phyloP scores from a whole-genome alignment of 2,113 vertebrate genomes.

The Halichoeres trimaculatus region DNA sequence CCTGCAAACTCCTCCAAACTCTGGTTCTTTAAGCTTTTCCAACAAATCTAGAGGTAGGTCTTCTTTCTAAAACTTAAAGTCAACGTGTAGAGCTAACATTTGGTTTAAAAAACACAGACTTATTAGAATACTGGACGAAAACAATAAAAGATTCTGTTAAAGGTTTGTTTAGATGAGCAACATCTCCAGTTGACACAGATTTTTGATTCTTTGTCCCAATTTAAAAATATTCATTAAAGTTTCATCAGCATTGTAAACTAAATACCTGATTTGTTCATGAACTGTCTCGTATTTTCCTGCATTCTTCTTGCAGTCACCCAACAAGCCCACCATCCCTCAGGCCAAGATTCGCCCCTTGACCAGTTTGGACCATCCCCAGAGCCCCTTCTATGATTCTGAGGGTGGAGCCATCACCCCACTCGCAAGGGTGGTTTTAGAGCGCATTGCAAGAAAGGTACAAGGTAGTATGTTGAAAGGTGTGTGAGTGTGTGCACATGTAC shows the following conservation, averaged over 20 bases:
- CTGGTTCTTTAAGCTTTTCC: no score
- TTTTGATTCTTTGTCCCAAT: no score
- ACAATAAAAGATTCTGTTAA: no score
- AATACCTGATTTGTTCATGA: not conserved
- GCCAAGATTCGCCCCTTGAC: slow-evolving; percentile 95
- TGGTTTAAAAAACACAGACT: no score
- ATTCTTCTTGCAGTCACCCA: slow-evolving; percentile 90
- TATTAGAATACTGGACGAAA: no score
- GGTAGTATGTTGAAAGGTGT: not conserved
- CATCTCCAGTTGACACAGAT: no score
- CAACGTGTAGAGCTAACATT: no score
- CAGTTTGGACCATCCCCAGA: slow-evolving; percentile 95
- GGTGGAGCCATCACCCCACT: slow-evolving; percentile 91
- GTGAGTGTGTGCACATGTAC: not conserved
- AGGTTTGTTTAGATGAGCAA: no score
- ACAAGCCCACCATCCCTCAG: slow-evolving; percentile 92
- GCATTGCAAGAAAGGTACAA: slow-evolving; percentile 95
- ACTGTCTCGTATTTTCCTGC: not conserved
- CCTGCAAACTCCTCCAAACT: no score
- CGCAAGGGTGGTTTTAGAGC: slow-evolving; percentile 91
- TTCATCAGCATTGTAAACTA: not conserved
- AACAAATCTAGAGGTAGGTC: no score
- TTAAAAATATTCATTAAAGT: no score
- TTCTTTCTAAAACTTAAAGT: no score
- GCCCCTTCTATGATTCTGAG: slow-evolving; percentile 94